Evolutionary conservation across 2,113 vertebrate species (phyloP).

Genomic region (Herpetotheres cachinnans): DNA sequence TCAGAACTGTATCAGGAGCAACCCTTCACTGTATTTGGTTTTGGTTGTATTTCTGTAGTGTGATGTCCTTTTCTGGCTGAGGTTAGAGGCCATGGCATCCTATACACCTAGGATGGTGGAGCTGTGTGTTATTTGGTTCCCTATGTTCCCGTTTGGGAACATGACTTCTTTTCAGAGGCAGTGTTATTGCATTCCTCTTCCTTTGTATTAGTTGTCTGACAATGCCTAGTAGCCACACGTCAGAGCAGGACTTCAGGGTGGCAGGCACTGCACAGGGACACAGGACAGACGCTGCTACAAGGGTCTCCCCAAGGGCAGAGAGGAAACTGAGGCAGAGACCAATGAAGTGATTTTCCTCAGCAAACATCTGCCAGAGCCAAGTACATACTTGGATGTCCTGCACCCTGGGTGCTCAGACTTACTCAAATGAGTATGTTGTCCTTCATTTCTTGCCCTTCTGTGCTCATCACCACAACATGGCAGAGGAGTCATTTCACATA

Average conservation of each 20-base stretch:
- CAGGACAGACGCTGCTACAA: neutral
- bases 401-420: neutral
- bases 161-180: neutral
- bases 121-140: neutral
- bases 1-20: neutral
- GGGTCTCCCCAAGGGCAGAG: neutral
- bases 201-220: neutral
- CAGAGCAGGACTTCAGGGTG: neutral
- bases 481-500: neutral
- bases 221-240: neutral
- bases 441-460: neutral
- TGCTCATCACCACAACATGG: neutral
- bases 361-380: neutral
- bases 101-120: neutral
- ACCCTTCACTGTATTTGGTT: neutral
- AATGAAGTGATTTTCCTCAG: neutral
- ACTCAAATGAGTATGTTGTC: neutral
- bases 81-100: neutral
- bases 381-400: neutral
- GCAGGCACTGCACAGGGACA: neutral
- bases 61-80: neutral
- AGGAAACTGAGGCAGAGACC: neutral
- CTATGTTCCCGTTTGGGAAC: neutral
- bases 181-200: neutral
- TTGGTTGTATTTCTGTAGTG: accelerated